Percentiles rank a stretch among this genome's conserved stretches.
Conservation (phyloP, 2,888 invertebrate genomes). For the Gasteruption jaculator region DNA sequence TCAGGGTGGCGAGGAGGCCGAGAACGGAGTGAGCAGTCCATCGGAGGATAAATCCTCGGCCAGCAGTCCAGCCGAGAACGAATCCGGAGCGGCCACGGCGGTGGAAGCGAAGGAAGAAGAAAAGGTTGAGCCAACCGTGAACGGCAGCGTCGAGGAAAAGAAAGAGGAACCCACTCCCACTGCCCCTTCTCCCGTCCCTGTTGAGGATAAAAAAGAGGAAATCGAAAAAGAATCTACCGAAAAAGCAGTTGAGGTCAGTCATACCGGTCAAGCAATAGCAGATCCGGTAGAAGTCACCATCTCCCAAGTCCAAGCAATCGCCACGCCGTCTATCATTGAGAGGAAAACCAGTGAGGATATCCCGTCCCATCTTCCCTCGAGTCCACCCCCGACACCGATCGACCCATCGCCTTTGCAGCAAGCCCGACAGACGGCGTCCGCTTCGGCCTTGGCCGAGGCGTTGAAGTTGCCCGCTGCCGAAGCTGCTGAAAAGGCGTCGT, state of each 20-base stretch:
- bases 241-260: conserved; percentile 50
- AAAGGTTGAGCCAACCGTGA: conserved; percentile 20
- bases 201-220: conserved; percentile 39
- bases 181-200: conserved; percentile 35
- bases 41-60: conserved; percentile 37
- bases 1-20: conserved; percentile 47
- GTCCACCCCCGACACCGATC: conserved; percentile 49
- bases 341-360: conserved; percentile 50
- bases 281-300: conserved; percentile 38
- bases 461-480: conserved; percentile 42
- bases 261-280: conserved; percentile 31
- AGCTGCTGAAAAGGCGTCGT: conserved; percentile 27
- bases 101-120: conserved; percentile 22
- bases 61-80: conserved; percentile 41
- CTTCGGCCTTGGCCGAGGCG: conserved; percentile 43
- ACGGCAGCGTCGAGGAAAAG: conserved; percentile 30
- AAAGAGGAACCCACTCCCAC: conserved; percentile 38
- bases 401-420: conserved; percentile 48
- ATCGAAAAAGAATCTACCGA: conserved; percentile 35
- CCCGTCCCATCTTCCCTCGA: conserved; percentile 45
- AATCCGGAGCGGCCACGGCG: conserved; percentile 24
- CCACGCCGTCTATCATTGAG: conserved; percentile 49
- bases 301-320: conserved; percentile 39
- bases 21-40: conserved; percentile 31
- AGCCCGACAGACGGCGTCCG: conserved; percentile 43